Evolutionary conservation across 1,140 invertebrate species (phyloP), one percentile per base, ranked within the genome.

Genomic region (Phthorimaea operculella): DNA sequence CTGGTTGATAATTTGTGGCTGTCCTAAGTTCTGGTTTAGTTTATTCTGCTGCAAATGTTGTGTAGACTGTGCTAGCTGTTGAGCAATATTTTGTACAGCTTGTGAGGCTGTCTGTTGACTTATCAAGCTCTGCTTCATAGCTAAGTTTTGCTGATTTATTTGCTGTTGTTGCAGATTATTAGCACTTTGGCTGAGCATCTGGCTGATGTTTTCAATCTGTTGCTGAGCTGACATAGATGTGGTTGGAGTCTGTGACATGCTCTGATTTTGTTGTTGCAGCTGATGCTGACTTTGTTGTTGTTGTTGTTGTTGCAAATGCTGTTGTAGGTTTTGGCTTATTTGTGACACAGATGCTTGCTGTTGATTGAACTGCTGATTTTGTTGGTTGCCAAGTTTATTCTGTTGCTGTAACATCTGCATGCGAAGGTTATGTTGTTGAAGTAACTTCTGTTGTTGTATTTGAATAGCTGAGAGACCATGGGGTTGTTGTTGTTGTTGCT

Each of bases 401-500:
- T 87, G 85, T 61, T 62, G 65, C 64, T 79, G 85, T 47, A 79
- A 51, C 72, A 86, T 80, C 68, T 83, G 83, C 76, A 83, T 81
- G 60, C 79, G 70, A 3, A 83, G 60, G 61, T 86, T 85, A 52
- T 83, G 85, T 64, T 85, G 83, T 64, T 87, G 81, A 48, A 87
- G 62, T 52, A 87, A 64, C 39, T 86, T 86, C 58, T 87, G 85
- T 58, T 86, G 85, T 60, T 85, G 84, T 34, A 83, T 79, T 55
- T 81, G 77, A 64, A 85, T 85, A 42, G 83, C 82, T 36, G 79
- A 74, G 5, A 84, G 58, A 1, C 81, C 81, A 69, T 83, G 83
- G 14, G 79, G 78, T 53, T 70, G 70, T 36, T 66, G 72, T 8
- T 68, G 60, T 33, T 71, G 68, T 12, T 69, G 69, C 45, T 76